Percentiles rank a stretch among this genome's conserved stretches.
phyloP scores from a whole-genome alignment of 1,140 invertebrate species.

The Drosophila novamexicana region DNA sequence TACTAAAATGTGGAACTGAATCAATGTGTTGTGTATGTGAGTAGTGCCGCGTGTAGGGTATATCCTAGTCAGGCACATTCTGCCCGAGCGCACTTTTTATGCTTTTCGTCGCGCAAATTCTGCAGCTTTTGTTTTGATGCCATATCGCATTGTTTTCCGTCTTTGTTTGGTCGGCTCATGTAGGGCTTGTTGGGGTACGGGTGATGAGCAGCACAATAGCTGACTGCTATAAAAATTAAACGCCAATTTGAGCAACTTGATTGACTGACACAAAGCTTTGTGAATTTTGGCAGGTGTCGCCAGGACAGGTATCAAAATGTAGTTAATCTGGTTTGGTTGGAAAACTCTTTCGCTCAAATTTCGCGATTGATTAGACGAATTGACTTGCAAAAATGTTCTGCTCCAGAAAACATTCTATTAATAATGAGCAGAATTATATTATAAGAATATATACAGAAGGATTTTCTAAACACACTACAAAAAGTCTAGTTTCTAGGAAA shows the following conservation, averaged over 20 bases:
- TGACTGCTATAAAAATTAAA: constrained; percentile 76
- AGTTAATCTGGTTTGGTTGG: not conserved
- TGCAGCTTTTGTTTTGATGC: constrained; percentile 58
- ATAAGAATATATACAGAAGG: no score
- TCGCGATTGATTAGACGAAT: not conserved
- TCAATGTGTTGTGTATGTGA: no score
- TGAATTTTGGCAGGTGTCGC: constrained; percentile 63
- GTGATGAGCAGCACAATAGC: constrained; percentile 27
- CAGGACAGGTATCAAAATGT: constrained; percentile 10
- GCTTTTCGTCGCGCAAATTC: constrained; percentile 61
- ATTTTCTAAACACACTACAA: no score
- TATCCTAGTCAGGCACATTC: not conserved
- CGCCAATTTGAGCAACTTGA: constrained; percentile 67
- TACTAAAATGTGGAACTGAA: no score
- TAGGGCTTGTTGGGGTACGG: constrained; percentile 10
- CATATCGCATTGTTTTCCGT: constrained; percentile 54
- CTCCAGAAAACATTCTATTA: no score
- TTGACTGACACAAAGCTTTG: constrained; percentile 66
- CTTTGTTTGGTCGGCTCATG: constrained; percentile 11
- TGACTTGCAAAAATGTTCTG: no score
- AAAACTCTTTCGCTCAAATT: not conserved
- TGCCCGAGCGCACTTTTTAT: constrained; percentile 17
- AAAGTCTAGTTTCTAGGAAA: no score
- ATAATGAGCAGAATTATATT: no score
- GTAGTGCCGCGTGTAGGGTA: not conserved